Base-by-base conservation (phyloP, 2,113 vertebrate species). In the Antechinus stuartii region DNA sequence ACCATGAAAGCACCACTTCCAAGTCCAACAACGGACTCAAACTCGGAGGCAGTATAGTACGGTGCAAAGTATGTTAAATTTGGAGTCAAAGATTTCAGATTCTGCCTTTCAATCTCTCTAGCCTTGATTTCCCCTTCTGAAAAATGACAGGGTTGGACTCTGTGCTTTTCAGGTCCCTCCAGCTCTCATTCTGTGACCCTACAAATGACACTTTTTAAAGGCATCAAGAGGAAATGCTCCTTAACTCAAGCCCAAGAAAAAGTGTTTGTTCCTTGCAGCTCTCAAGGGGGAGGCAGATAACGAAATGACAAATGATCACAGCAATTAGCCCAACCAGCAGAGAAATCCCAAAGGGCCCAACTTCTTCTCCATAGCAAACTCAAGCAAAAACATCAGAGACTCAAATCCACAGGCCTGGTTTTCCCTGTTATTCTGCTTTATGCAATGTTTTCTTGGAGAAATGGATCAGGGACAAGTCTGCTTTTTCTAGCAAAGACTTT, bases 281-380 rank as follows among this genome's bases (percentile, higher is more conserved):
- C 96, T 93, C 94, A 8, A 91, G 0, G 47, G 94, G 61, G 26
- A 35, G 42, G 35, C 53, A 47, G 8, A 4, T 93, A 91, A 93
- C 14, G 53, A 96, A 61, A 84, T 8, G 5, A 95, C 93, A 95
- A 93, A 76, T 2, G 22, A 50, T 56, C 93, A 56, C 2, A 1
- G 94, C 93, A 94, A 97, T 97, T 91, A 96, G 93, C 89, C 30
- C n/a, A 0, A 55, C 16, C 16, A 24, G 93, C 89, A 55, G 90
- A 54, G 27, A 9, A 91, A n/a, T 91, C 97, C 95, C 97, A 12
- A 22, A 22, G 11, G 96, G 47, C 94, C 84, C 89, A 25, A 6
- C 89, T 91, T 46, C 27, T 95, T 96, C 95, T 95, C 96, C 89
- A 16, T 91, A 91, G 96, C 7, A 25, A 97, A 54, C 92, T 68